Percentiles rank a stretch among this genome's conserved stretches.
Evolutionary conservation across 2,113 vertebrate genomes (phyloP).

Genomic region (Bettongia penicillata): DNA sequence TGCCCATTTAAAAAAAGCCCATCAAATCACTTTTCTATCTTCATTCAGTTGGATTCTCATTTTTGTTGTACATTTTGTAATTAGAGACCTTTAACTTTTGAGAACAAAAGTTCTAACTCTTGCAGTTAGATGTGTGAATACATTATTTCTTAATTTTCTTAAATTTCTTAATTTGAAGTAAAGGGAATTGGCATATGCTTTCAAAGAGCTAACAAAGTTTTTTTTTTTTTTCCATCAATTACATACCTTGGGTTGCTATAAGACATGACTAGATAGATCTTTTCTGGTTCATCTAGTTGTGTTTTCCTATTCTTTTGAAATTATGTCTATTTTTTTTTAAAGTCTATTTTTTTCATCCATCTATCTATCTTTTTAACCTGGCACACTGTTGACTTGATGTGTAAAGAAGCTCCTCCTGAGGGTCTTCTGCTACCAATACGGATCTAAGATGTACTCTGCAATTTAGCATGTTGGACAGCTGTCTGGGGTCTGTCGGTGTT

Average conservation of each 20-base stretch:
- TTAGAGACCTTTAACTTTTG: neutral
- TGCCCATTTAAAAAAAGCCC: constrained; percentile 24
- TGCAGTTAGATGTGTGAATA: neutral
- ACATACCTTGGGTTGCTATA: neutral
- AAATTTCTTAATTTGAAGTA: neutral
- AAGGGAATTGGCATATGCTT: neutral
- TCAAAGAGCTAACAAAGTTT: neutral
- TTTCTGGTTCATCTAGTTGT: neutral
- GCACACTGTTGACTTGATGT: neutral
- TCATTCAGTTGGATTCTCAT: constrained; percentile 12
- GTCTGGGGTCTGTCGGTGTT: neutral
- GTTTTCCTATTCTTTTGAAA: neutral
- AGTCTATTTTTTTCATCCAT: neutral
- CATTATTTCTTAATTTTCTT: constrained; percentile 24
- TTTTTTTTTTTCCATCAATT: neutral
- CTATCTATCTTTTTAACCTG: neutral
- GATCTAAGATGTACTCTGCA: neutral
- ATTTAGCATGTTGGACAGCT: neutral
- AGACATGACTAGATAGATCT: neutral
- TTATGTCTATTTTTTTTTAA: neutral
- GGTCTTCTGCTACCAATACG: neutral
- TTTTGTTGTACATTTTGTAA: neutral
- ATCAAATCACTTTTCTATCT: constrained; percentile 19
- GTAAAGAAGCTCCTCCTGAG: neutral
- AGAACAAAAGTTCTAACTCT: neutral